Base-by-base conservation (phyloP, 2,888 invertebrate genomes). In the Hirtodrosophila histrioides region DNA sequence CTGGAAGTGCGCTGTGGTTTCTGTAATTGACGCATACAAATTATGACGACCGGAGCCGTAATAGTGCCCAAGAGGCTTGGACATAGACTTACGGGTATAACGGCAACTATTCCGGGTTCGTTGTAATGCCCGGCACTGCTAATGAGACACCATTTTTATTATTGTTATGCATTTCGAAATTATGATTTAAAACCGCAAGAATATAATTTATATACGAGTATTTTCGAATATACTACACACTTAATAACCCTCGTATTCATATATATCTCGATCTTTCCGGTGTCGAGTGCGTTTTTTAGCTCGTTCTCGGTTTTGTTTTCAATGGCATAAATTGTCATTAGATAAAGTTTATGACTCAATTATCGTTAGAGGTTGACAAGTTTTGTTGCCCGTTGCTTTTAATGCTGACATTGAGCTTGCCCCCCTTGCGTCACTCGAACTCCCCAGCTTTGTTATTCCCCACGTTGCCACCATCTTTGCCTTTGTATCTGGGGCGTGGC, bases 281-380 rank as follows among this genome's bases (percentile, higher is more conserved):
- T 70, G 56, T 65, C 56, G 58, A 48, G 57, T 60, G 53, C 50
- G 58, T 54, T 58, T 60, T 60, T 64, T 43, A 45, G 43, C 12
- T 65, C 45, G 55, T 58, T 56, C 41, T 67, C 29, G 74, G 36
- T 67, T 79, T 75, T 69, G 66, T 69, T 67, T 72, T 72, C 72
- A 87, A 75, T 84, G 82, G 79, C 80, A 88, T 86, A 84, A 84
- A 86, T 75, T 83, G 84, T 88, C 80, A 86, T 84, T 84, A 84
- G 80, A 79, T 79, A 82, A 87, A 79, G 83, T 83, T 83, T 87
- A 82, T 85, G 87, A 82, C 82, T 82, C 85, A 87, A 82, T 82
- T 87, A 82, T 85, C 60, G 75, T 87, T 78, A 72, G 80, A 81
- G 82, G 82, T 70, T 82, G 85, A 64, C 81, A 66, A 69, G 81